Percentiles rank a stretch among this genome's conserved stretches.
These are phyloP conservation scores for Enteromius radiatus DNA, from an alignment of 2,797 vertebrate genomes.

Conservation along the genomic window DNA sequence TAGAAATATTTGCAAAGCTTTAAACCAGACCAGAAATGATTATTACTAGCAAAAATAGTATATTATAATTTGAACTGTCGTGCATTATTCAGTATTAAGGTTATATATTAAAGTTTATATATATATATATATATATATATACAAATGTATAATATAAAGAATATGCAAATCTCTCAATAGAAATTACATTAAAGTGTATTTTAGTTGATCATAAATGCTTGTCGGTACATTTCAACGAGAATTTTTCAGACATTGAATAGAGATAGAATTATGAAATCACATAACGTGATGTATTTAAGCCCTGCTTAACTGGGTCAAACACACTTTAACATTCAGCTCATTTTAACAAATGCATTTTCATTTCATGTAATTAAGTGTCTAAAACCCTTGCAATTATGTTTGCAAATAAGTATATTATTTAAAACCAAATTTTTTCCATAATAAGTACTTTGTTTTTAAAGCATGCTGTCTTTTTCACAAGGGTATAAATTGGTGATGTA, in stretches of 20 bases:
- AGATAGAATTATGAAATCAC: background rate
- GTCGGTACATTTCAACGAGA: background rate
- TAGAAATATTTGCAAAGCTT: conserved; percentile 4
- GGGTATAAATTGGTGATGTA: background rate
- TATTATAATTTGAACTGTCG: too few relatives aligned
- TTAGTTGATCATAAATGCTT: background rate
- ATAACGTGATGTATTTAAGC: background rate
- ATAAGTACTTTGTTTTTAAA: background rate
- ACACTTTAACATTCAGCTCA: background rate
- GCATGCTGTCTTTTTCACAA: background rate
- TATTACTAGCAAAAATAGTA: background rate
- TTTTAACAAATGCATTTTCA: background rate
- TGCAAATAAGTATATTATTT: background rate
- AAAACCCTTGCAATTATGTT: background rate
- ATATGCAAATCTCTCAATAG: background rate
- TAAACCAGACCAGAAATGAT: background rate
- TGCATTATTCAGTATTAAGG: too few relatives aligned
- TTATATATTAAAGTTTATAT: too few relatives aligned
- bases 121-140: too few relatives aligned
- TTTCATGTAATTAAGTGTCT: background rate
- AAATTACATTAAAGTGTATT: background rate
- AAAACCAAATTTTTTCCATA: background rate
- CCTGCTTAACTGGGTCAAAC: background rate
- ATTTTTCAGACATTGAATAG: too few relatives aligned
- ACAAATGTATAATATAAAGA: background rate